Percentiles rank a stretch among this genome's conserved stretches.
phyloP scores from a whole-genome alignment of 2,113 vertebrate genomes.

The Antechinus stuartii region DNA sequence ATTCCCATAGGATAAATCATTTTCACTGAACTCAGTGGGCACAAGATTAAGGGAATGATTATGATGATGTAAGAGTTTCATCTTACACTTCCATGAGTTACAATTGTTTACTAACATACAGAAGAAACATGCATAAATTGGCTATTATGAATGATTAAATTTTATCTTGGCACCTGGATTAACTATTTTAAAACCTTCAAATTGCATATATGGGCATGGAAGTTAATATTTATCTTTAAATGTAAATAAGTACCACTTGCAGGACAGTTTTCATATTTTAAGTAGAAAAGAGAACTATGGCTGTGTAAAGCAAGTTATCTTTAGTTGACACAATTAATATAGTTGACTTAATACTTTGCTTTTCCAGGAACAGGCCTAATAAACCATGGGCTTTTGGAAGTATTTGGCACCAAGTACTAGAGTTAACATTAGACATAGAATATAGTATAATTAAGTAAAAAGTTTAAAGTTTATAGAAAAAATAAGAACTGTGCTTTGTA shows the following conservation, averaged over 20 bases:
- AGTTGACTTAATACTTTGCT: background rate
- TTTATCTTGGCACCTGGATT: slow-evolving; percentile 14
- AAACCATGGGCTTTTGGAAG: background rate
- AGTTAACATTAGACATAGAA: background rate
- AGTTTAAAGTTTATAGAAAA: background rate
- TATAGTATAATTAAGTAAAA: background rate
- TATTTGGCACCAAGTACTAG: background rate
- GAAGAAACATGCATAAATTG: background rate
- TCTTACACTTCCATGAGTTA: slow-evolving; percentile 71
- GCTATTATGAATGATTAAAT: background rate
- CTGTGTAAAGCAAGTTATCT: background rate
- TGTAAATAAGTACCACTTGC: background rate
- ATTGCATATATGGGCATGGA: background rate
- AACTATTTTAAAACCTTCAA: slow-evolving; percentile 13
- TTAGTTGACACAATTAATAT: background rate
- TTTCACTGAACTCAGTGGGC: slow-evolving; percentile 73
- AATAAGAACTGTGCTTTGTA: background rate
- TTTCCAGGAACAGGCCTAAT: background rate
- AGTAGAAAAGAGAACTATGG: background rate
- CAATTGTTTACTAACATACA: slow-evolving; percentile 63
- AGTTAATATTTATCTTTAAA: slow-evolving; percentile 14
- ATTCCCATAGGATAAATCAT: slow-evolving; percentile 69
- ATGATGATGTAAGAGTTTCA: slow-evolving; percentile 75
- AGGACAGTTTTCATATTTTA: background rate
- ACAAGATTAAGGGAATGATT: slow-evolving; percentile 75